These are phyloP conservation scores for Phocoena sinus DNA, from an alignment of 2,113 vertebrate species.

Conservation along the genomic window DNA sequence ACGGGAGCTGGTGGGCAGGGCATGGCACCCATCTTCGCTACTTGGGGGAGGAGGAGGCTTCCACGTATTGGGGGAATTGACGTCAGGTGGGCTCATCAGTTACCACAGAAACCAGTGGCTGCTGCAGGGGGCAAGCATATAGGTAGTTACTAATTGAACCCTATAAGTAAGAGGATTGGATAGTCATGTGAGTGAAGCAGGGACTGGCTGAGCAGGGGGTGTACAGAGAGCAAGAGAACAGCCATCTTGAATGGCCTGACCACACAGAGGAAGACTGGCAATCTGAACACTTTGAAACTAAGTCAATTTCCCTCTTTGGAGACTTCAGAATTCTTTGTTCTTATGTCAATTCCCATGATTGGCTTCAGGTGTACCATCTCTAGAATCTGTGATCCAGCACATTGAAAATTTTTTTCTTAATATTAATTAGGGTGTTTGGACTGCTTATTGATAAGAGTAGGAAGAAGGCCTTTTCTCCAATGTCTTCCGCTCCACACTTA, in stretches of 20 bases:
- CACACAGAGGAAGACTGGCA: not conserved
- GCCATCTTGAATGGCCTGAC: not conserved
- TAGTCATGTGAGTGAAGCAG: not conserved
- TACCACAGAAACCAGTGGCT: not conserved
- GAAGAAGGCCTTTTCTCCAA: not conserved
- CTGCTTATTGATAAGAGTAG: not conserved
- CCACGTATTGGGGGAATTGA: not conserved
- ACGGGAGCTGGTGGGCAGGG: not conserved
- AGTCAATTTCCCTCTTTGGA: not conserved
- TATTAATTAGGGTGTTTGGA: not conserved
- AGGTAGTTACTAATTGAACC: not conserved
- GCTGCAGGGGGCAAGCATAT: accelerated
- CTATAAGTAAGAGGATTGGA: not conserved
- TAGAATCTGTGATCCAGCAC: not conserved
- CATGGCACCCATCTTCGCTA: too few relatives aligned
- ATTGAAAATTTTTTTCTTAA: not conserved
- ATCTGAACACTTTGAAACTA: not conserved
- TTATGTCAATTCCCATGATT: not conserved
- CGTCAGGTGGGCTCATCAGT: not conserved
- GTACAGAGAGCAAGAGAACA: not conserved
- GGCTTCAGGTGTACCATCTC: not conserved
- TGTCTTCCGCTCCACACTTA: not conserved
- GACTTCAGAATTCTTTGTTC: not conserved
- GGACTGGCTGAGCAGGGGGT: not conserved
- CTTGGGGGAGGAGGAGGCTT: not conserved